Evolutionary conservation across 2,888 invertebrate genomes (phyloP).

Genomic region (Dryobota labecula): DNA sequence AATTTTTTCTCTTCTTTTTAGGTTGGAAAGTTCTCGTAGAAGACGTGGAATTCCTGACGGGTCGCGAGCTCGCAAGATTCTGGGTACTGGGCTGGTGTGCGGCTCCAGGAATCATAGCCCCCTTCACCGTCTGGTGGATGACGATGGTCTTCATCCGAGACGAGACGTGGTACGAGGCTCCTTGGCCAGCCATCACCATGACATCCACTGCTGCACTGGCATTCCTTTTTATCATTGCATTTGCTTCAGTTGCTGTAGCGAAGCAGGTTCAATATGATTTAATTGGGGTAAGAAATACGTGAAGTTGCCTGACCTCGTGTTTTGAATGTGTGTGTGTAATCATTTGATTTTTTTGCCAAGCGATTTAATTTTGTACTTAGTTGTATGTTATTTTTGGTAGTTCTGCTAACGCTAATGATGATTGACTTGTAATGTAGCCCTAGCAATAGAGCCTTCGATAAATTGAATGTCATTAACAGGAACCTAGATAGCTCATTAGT

Average conservation of each 20-base stretch:
- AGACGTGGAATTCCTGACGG: slow-evolving; percentile 83
- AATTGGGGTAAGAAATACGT: slow-evolving; percentile 68
- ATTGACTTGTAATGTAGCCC: no score
- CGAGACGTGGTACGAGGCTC: slow-evolving; percentile 69
- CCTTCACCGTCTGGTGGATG: slow-evolving; percentile 79
- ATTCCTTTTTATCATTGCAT: slow-evolving; percentile 65
- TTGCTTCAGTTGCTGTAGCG: slow-evolving; percentile 73
- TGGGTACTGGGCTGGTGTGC: slow-evolving; percentile 83
- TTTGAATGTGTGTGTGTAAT: neutral
- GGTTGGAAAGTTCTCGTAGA: slow-evolving; percentile 81
- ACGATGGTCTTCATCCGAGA: slow-evolving; percentile 55
- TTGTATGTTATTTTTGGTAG: neutral
- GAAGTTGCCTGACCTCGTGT: neutral
- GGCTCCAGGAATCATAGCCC: slow-evolving; percentile 71
- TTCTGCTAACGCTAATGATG: slow-evolving; percentile 4
- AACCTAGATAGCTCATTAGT: neutral
- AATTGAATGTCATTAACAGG: neutral
- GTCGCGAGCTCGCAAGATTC: slow-evolving; percentile 67
- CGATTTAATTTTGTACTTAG: neutral
- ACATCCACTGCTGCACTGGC: slow-evolving; percentile 60
- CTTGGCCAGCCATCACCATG: slow-evolving; percentile 72
- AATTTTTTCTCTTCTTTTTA: slow-evolving; percentile 56
- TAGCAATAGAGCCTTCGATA: no score
- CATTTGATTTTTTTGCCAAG: neutral
- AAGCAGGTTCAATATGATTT: slow-evolving; percentile 83